Evolutionary conservation across 1,140 invertebrate species (phyloP).

Genomic region (Venustaconcha ellipsiformis): DNA sequence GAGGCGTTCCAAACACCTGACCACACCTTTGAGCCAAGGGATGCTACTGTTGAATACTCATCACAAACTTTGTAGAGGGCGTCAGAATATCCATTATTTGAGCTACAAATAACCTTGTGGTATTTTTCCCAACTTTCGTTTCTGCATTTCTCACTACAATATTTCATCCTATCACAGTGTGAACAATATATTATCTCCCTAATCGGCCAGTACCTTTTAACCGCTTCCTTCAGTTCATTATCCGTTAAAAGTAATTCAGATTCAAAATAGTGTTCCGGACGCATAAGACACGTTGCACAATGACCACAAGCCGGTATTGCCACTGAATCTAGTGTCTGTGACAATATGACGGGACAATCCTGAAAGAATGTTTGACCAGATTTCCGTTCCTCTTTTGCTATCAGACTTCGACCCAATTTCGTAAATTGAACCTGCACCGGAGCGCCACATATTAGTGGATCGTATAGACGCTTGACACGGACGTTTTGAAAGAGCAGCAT

Average conservation of each 20-base stretch:
- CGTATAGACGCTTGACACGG: constrained; percentile 48
- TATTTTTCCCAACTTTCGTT: constrained; percentile 47
- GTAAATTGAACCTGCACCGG: constrained; percentile 39
- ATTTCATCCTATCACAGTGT: constrained; percentile 36
- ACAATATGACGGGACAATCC: constrained; percentile 42
- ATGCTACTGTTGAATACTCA: constrained; percentile 24
- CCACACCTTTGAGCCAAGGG: constrained; percentile 24
- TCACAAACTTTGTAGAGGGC: constrained; percentile 45
- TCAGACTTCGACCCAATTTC: constrained; percentile 40
- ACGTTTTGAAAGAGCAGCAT: constrained; percentile 47
- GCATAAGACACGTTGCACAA: constrained; percentile 46
- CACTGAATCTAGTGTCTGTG: constrained; percentile 41
- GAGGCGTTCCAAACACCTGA: constrained; percentile 52
- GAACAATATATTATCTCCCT: constrained; percentile 26
- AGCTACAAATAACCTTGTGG: constrained; percentile 49
- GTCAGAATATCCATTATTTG: constrained; percentile 20
- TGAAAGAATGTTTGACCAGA: constrained; percentile 43
- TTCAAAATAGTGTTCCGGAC: constrained; percentile 44
- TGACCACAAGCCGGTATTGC: constrained; percentile 41
- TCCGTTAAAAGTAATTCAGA: constrained; percentile 26
- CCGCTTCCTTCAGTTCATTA: constrained; percentile 30
- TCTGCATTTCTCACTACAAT: constrained; percentile 47
- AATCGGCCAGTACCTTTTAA: constrained; percentile 47
- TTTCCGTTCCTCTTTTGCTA: constrained; percentile 27
- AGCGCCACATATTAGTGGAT: constrained; percentile 36